phyloP scores from a whole-genome alignment of 2,888 invertebrate species.

The Melanostoma mellinum region DNA sequence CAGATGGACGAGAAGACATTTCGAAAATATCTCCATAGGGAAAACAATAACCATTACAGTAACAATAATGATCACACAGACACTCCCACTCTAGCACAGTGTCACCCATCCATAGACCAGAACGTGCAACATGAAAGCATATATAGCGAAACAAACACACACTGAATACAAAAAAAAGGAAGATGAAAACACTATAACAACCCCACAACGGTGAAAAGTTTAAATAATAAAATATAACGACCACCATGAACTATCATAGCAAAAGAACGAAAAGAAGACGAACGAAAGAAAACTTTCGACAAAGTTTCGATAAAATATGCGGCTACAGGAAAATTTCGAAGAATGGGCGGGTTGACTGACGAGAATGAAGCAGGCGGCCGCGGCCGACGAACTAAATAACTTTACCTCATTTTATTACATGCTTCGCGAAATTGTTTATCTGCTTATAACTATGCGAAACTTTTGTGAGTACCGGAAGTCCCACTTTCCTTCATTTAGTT shows the following conservation, averaged over 20 bases:
- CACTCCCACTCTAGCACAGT: conserved; percentile 6
- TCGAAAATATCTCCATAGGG: conserved; percentile 27
- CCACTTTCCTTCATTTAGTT: conserved; percentile 33
- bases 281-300: conserved; percentile 53
- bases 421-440: conserved; percentile 70
- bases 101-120: conserved; percentile 16
- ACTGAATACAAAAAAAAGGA: conserved; percentile 3
- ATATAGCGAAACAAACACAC: conserved; percentile 20
- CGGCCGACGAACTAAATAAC: conserved; percentile 59
- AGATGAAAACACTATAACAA: conserved; percentile 3
- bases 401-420: conserved; percentile 67
- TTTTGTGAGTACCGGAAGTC: conserved; percentile 45
- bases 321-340: conserved; percentile 30
- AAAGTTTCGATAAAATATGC: conserved; percentile 72
- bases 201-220: conserved; percentile 69
- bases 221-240: conserved; percentile 74
- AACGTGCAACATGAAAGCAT: conserved; percentile 44
- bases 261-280: conserved; percentile 8
- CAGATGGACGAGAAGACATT: conserved; percentile 56
- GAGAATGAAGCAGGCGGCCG: background rate
- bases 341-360: background rate
- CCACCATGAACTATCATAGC: conserved; percentile 52
- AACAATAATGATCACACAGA: conserved; percentile 53
- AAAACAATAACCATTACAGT: conserved; percentile 63
- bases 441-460: conserved; percentile 59